phyloP scores from a whole-genome alignment of 2,888 invertebrate species.

The Rugalucina vietnamica region DNA sequence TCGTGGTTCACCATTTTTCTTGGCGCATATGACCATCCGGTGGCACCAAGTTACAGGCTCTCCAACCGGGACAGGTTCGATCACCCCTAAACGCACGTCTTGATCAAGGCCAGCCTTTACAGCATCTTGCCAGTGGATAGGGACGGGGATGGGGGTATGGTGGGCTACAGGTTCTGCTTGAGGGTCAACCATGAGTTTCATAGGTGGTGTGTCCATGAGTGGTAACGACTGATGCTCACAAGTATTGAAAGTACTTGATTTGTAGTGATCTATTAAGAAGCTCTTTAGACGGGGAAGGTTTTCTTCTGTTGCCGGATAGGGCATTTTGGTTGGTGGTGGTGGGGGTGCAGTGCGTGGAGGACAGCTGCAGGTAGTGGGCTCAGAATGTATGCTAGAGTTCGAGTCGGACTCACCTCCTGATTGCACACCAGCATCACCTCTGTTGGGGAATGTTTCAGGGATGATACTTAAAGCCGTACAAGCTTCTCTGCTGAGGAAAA shows the following conservation, averaged over 20 bases:
- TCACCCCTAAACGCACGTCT: conserved; percentile 44
- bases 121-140: conserved; percentile 44
- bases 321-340: conserved; percentile 22
- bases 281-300: conserved; percentile 33
- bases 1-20: conserved; percentile 35
- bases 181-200: conserved; percentile 44
- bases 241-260: conserved; percentile 58
- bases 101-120: conserved; percentile 44
- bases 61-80: conserved; percentile 53
- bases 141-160: conserved; percentile 52
- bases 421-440: too few species aligned
- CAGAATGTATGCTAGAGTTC: background rate
- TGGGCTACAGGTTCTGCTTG: conserved; percentile 39
- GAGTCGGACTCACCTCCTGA: background rate
- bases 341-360: conserved; percentile 22
- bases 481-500: conserved; percentile 70
- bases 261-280: conserved; percentile 50
- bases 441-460: conserved; percentile 52
- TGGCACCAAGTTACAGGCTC: conserved; percentile 51
- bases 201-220: conserved; percentile 42
- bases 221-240: conserved; percentile 57
- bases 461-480: conserved; percentile 67
- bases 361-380: background rate
- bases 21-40: conserved; percentile 46
- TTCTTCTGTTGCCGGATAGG: conserved; percentile 50